Evolutionary conservation across 2,888 invertebrate genomes (phyloP), one percentile per base, ranked within the genome.

Genomic region (Meganola albula): DNA sequence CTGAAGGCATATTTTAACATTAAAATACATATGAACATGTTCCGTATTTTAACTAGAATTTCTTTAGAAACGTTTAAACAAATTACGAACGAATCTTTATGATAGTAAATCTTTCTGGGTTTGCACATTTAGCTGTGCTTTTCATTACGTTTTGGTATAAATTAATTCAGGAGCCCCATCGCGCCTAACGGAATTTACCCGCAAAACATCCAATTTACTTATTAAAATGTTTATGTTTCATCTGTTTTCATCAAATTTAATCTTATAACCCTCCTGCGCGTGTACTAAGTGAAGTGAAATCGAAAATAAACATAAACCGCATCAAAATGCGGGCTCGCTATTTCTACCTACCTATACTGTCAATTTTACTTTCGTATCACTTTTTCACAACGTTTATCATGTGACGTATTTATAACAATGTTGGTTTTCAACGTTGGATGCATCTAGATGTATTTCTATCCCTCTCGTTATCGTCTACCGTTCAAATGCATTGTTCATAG

Each of bases 281-380:
- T 69, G 49, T 63, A 63, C 60, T 61, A 53, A 58, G 57, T 53
- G 48, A 61, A 68, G 71, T 70, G 74, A 74, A 77, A 77, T 74
- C 72, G 76, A 78, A 77, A 69, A 69, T 62, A 68, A 70, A 72
- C 64, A 67, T 45, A 56, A 56, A 31, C 44, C 42, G 48, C 58
- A 61, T 62, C 63, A 59, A 47, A 61, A 75, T 75, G 75, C 77
- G 78, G 76, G 75, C 50, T 53, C 42, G 46, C 53, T 44, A 44
- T 34, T 36, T 31, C 36, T 32, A 40, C 37, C 32, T 29, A 32
- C 14, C 34, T 16, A 22, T 10, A 39, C 31, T 48, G 45, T 48
- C 42, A 43, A 22, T 47, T 34, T 44, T 9, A n/a, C 9, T 4
- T 10, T 7, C 21, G 7, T 21, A 9, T 7, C n/a, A 21, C 21